A percentile compares a stretch with the other conserved stretches of the same genome.
Conservation (phyloP, 2,113 vertebrate species). For the Perccottus glenii region DNA sequence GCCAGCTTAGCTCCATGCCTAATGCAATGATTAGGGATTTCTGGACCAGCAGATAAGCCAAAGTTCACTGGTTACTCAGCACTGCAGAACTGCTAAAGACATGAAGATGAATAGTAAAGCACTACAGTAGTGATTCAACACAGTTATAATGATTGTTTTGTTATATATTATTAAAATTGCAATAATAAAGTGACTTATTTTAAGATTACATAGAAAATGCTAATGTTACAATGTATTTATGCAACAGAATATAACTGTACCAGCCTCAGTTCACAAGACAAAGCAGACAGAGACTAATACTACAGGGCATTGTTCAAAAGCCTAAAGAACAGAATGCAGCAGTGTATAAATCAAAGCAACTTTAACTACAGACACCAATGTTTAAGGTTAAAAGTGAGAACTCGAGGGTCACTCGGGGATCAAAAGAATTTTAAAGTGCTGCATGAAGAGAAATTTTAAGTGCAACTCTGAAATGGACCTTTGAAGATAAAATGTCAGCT, state of each 20-base stretch:
- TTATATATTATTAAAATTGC: not conserved
- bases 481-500: constrained; percentile 58
- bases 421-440: constrained; percentile 43
- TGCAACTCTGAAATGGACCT: constrained; percentile 44
- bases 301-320: constrained; percentile 35
- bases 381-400: constrained; percentile 49
- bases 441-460: constrained; percentile 46
- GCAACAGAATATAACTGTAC: not conserved
- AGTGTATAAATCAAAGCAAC: constrained; percentile 49
- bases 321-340: not conserved
- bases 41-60: constrained; percentile 77
- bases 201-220: not conserved
- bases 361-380: constrained; percentile 19
- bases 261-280: not conserved
- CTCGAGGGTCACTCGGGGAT: constrained; percentile 40
- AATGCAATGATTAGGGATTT: constrained; percentile 81
- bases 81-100: constrained; percentile 56
- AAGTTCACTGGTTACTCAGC: constrained; percentile 73
- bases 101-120: constrained; percentile 49
- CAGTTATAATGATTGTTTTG: too few relatives aligned
- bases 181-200: not conserved
- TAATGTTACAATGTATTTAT: not conserved
- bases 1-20: constrained; percentile 72
- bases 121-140: not conserved
- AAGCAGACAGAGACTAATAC: constrained; percentile 20